These are phyloP conservation scores for Mugil cephalus DNA, from an alignment of 2,113 vertebrate genomes.

Conservation along the genomic window DNA sequence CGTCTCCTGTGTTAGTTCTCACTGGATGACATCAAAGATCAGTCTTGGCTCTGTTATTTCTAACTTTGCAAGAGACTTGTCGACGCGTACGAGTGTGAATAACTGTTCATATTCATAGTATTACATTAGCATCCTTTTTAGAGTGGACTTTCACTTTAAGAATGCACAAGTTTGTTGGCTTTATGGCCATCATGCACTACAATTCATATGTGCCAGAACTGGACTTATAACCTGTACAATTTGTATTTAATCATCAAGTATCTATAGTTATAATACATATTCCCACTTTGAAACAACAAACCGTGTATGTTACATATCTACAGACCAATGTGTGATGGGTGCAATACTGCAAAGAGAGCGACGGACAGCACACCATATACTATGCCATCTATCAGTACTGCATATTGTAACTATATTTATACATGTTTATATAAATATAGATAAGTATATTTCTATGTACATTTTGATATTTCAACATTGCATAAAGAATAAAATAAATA, in stretches of 20 bases:
- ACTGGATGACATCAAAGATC: conserved; percentile 37
- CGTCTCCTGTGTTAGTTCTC: conserved; percentile 14
- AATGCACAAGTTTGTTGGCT: conserved; percentile 69
- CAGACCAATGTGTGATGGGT: conserved; percentile 79
- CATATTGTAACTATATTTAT: conserved; percentile 86
- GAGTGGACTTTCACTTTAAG: conserved; percentile 67
- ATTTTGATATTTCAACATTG: conserved; percentile 86
- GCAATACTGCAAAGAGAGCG: conserved; percentile 77
- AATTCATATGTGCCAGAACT: conserved; percentile 84
- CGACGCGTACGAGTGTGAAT: conserved; percentile 50
- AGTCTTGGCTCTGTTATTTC: conserved; percentile 38
- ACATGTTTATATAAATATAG: conserved; percentile 87
- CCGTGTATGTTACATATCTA: conserved; percentile 87
- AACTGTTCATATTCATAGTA: conserved; percentile 60
- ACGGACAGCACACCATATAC: conserved; percentile 78
- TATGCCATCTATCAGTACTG: conserved; percentile 80
- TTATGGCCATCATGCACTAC: conserved; percentile 71
- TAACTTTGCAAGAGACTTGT: conserved; percentile 59
- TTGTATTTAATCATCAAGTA: conserved; percentile 86
- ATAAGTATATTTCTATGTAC: conserved; percentile 85
- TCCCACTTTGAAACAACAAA: conserved; percentile 77
- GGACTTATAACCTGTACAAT: conserved; percentile 85
- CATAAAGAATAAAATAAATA: conserved; percentile 89
- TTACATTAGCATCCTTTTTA: conserved; percentile 60
- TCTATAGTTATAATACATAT: conserved; percentile 84